Evolutionary conservation across 2,888 invertebrate genomes (phyloP).

Genomic region (Phyllotreta cruciferae): DNA sequence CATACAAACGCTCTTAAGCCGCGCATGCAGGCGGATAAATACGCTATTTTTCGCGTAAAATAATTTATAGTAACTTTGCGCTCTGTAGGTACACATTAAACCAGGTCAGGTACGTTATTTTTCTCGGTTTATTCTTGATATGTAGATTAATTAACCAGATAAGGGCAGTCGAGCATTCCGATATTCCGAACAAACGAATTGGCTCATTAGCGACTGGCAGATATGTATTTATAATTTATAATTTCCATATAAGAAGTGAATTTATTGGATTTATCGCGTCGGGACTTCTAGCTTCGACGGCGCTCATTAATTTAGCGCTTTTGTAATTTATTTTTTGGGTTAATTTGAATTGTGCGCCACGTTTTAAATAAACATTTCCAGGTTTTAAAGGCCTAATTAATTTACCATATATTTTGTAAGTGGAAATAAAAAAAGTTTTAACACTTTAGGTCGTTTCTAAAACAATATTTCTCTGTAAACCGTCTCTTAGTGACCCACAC

Average conservation of each 20-base stretch:
- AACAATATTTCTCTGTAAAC: too few species aligned
- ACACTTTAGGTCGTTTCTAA: too few species aligned
- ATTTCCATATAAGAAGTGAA: conserved; percentile 26
- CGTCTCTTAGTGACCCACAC: too few species aligned
- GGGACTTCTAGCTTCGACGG: not conserved
- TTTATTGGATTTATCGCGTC: conserved; percentile 22
- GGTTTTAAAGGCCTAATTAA: too few species aligned
- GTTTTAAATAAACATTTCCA: too few species aligned
- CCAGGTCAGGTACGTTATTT: conserved; percentile 13
- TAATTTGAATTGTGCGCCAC: too few species aligned
- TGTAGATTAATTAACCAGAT: conserved; percentile 19
- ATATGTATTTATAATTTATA: conserved; percentile 27
- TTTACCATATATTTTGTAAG: too few species aligned
- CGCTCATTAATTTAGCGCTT: conserved; percentile 24
- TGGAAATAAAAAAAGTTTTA: too few species aligned
- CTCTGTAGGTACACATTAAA: not conserved
- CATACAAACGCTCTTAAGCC: too few species aligned
- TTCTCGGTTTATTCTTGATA: not conserved
- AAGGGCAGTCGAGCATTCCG: conserved; percentile 11
- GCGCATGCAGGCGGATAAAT: too few species aligned
- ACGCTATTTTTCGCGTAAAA: not conserved
- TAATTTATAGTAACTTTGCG: too few species aligned
- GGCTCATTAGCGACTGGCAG: conserved; percentile 15
- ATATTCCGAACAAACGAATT: conserved; percentile 10
- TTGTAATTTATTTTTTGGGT: not conserved